These are phyloP conservation scores for Parapsyche elsis DNA, from an alignment of 1,140 invertebrate genomes.

Conservation along the genomic window DNA sequence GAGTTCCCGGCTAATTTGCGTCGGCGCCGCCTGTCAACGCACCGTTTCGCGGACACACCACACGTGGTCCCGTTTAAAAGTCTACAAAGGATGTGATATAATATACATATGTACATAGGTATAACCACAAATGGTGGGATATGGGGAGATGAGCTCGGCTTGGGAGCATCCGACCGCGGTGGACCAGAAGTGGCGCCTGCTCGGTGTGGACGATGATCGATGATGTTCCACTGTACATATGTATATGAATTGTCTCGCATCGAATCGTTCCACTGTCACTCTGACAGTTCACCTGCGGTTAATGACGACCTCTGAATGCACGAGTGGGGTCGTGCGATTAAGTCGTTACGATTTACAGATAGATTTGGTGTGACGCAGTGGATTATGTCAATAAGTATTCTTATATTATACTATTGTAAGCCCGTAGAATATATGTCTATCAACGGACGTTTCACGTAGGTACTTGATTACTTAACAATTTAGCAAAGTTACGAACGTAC, in stretches of 20 bases:
- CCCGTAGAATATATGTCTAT: too few relatives aligned
- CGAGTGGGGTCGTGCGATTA: too few relatives aligned
- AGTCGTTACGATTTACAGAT: too few relatives aligned
- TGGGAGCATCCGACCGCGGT: neutral
- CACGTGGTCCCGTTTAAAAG: slow-evolving; percentile 24
- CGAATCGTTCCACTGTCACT: neutral
- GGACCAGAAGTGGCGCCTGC: neutral
- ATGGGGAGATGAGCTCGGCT: neutral
- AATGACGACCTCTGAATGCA: neutral
- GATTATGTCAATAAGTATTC: too few relatives aligned
- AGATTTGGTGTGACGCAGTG: too few relatives aligned
- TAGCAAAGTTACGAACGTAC: too few relatives aligned
- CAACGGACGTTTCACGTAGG: too few relatives aligned
- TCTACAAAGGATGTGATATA: neutral
- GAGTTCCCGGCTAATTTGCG: slow-evolving; percentile 49
- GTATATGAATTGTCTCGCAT: neutral
- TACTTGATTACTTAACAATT: too few relatives aligned
- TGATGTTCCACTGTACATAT: too few relatives aligned
- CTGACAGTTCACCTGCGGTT: neutral
- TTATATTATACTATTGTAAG: too few relatives aligned
- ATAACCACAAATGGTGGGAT: too few relatives aligned
- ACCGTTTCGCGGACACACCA: slow-evolving; percentile 24
- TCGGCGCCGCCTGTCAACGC: slow-evolving; percentile 49
- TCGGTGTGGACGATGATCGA: neutral
- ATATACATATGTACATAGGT: too few relatives aligned